These are phyloP conservation scores for Euplexia lucipara DNA, from an alignment of 2,888 invertebrate species.

Conservation along the genomic window DNA sequence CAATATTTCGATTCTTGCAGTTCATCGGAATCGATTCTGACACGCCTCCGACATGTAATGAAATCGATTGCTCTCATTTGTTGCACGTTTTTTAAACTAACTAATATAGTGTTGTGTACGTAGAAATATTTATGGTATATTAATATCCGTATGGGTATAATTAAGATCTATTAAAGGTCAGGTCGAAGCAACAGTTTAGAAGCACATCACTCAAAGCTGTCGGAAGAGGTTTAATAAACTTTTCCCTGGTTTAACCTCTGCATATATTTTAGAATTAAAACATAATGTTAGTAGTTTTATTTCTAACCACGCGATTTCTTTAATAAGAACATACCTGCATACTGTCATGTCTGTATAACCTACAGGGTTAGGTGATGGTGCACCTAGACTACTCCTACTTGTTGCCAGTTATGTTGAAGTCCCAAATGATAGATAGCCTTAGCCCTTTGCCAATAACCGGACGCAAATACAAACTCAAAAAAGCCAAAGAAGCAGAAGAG, in stretches of 20 bases:
- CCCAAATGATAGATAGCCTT: too few species aligned
- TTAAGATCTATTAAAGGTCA: constrained; percentile 60
- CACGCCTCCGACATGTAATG: constrained; percentile 66
- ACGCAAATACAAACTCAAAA: too few species aligned
- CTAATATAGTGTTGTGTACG: constrained; percentile 48
- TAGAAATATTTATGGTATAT: constrained; percentile 58
- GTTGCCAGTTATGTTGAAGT: too few species aligned
- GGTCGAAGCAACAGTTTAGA: constrained; percentile 61
- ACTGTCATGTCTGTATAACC: too few species aligned
- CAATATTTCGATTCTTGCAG: constrained; percentile 70
- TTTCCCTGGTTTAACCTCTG: constrained; percentile 15
- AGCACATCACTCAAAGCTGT: constrained; percentile 57
- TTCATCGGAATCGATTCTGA: constrained; percentile 71
- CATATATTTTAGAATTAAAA: background rate
- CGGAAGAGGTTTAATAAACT: constrained; percentile 43
- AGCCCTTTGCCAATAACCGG: too few species aligned
- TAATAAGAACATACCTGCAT: too few species aligned
- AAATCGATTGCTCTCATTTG: constrained; percentile 66
- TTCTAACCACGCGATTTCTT: too few species aligned
- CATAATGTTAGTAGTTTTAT: background rate
- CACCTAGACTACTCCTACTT: too few species aligned
- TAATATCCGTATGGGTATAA: constrained; percentile 51
- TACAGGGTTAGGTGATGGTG: too few species aligned
- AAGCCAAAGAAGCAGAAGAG: too few species aligned
- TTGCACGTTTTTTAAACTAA: constrained; percentile 54